Evolutionary conservation across 30 jellyfish, hydroid and myxozoan genomes (phyloP).

Genomic region (Turritopsis dohrnii): DNA sequence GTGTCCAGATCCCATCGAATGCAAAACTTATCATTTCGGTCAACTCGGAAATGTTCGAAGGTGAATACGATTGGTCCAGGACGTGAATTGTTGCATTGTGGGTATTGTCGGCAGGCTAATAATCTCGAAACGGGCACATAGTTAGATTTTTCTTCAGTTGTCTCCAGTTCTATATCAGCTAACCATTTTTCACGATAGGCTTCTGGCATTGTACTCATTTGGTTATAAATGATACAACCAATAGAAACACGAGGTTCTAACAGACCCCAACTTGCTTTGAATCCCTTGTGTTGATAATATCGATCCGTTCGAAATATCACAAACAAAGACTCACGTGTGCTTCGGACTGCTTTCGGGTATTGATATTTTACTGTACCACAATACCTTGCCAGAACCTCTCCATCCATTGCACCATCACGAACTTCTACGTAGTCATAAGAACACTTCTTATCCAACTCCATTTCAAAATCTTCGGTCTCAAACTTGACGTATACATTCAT

Average conservation of each 20-base stretch:
- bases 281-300: slow-evolving; percentile 44
- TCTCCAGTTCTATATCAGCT: slow-evolving; percentile 11
- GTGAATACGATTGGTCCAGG: slow-evolving; percentile 75
- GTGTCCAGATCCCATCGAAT: slow-evolving; percentile 77
- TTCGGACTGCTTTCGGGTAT: slow-evolving; percentile 49
- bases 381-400: slow-evolving; percentile 16
- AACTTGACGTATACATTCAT: slow-evolving; percentile 25
- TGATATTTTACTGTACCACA: slow-evolving; percentile 4
- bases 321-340: slow-evolving; percentile 55
- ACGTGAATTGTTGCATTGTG: slow-evolving; percentile 66
- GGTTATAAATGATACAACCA: slow-evolving; percentile 72
- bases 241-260: slow-evolving; percentile 87
- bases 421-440: slow-evolving; percentile 21
- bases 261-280: slow-evolving; percentile 80
- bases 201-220: slow-evolving; percentile 46
- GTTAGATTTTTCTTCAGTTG: neutral
- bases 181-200: slow-evolving; percentile 15
- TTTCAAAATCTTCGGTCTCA: slow-evolving; percentile 9
- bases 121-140: slow-evolving; percentile 69
- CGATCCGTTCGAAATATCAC: slow-evolving; percentile 63
- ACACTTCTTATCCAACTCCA: slow-evolving; percentile 23
- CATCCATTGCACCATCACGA: slow-evolving; percentile 20
- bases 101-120: slow-evolving; percentile 86
- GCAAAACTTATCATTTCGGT: slow-evolving; percentile 66
- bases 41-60: slow-evolving; percentile 68